phyloP scores from a whole-genome alignment of 2,888 invertebrate species.

The Xestoiulus laeticollis region DNA sequence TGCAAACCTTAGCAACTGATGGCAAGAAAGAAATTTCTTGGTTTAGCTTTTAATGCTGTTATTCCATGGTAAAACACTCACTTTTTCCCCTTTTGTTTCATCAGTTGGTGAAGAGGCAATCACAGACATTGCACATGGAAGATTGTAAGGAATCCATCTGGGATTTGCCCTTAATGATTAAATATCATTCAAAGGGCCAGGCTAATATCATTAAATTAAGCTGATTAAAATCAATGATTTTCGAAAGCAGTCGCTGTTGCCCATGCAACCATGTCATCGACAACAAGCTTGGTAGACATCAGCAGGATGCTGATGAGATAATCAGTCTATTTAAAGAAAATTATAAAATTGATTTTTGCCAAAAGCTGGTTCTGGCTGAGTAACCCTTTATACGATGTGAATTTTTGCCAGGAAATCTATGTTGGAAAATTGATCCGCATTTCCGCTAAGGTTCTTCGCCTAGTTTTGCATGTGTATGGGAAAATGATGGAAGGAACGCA shows the following conservation, averaged over 20 bases:
- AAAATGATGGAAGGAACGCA: not conserved
- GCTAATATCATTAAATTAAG: conserved; percentile 22
- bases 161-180: not conserved
- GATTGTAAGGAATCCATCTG: not conserved
- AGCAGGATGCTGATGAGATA: not conserved
- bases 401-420: not conserved
- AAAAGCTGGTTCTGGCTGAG: too few species aligned
- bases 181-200: not conserved
- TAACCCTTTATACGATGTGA: not conserved
- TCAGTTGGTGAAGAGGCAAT: not conserved
- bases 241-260: not conserved
- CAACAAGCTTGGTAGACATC: not conserved
- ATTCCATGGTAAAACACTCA: not conserved
- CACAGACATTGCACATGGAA: not conserved
- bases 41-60: not conserved
- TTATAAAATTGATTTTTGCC: not conserved
- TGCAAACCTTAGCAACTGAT: not conserved
- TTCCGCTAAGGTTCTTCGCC: not conserved
- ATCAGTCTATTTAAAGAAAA: not conserved
- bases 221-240: conserved; percentile 3
- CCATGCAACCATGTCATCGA: not conserved
- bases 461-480: not conserved
- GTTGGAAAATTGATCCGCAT: too few species aligned
- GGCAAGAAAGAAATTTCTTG: not conserved
- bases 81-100: not conserved